Percentiles rank a stretch among this genome's conserved stretches.
phyloP scores from a whole-genome alignment of 1,140 invertebrate species.

The Berghia stephanieae region DNA sequence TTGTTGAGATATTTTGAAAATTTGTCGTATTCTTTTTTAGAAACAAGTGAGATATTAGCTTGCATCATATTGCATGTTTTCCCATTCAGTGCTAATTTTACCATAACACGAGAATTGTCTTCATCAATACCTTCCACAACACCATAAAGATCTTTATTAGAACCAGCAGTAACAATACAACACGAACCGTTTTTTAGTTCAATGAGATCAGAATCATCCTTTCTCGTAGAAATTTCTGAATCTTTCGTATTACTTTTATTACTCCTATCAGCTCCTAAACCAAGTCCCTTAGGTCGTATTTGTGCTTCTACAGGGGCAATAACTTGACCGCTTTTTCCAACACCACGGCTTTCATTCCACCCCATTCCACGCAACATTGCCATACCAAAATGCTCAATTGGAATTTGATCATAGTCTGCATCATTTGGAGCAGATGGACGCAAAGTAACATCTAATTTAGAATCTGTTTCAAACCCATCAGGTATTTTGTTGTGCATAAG shows the following conservation, averaged over 20 bases:
- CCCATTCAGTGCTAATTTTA: slow-evolving; percentile 80
- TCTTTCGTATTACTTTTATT: slow-evolving; percentile 40
- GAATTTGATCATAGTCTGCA: slow-evolving; percentile 87
- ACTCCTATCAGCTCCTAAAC: slow-evolving; percentile 80
- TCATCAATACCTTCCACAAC: slow-evolving; percentile 86
- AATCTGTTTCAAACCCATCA: slow-evolving; percentile 69
- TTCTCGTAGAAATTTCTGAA: slow-evolving; percentile 30
- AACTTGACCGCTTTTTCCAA: slow-evolving; percentile 71
- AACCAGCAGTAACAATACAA: slow-evolving; percentile 62
- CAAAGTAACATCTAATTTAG: slow-evolving; percentile 67
- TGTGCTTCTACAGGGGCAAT: slow-evolving; percentile 71
- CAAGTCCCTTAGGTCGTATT: slow-evolving; percentile 87
- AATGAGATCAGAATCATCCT: slow-evolving; percentile 45
- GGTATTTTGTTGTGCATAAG: slow-evolving; percentile 69
- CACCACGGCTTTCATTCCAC: slow-evolving; percentile 81
- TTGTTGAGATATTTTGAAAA: slow-evolving; percentile 75
- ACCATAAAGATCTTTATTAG: slow-evolving; percentile 81
- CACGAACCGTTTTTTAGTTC: slow-evolving; percentile 56
- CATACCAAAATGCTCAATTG: slow-evolving; percentile 86
- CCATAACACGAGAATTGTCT: slow-evolving; percentile 80
- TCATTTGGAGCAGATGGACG: slow-evolving; percentile 64
- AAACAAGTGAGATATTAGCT: slow-evolving; percentile 79
- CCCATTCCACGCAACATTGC: slow-evolving; percentile 96
- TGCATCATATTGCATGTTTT: slow-evolving; percentile 79
- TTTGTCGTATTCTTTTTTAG: slow-evolving; percentile 80